phyloP scores from a whole-genome alignment of 2,113 vertebrate species.

The Tenebrosternarchus preto region DNA sequence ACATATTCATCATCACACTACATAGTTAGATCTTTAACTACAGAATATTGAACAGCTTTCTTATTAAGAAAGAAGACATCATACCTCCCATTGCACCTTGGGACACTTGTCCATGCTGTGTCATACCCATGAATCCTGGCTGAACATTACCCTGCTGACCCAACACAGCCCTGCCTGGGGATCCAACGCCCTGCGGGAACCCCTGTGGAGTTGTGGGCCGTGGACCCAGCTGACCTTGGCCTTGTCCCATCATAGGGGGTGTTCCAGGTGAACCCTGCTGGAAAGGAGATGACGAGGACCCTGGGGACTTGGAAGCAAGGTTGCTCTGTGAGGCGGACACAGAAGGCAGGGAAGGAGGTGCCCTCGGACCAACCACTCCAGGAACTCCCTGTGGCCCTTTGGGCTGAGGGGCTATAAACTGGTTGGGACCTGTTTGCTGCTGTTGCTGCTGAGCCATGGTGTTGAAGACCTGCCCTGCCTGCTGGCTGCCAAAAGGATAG shows the following conservation, averaged over 20 bases:
- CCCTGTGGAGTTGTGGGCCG: constrained; percentile 89
- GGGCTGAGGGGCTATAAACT: constrained; percentile 92
- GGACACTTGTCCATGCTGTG: constrained; percentile 90
- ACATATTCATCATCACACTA: too few species aligned
- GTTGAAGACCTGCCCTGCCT: constrained; percentile 85
- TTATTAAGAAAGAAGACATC: constrained; percentile 29
- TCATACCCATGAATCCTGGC: constrained; percentile 94
- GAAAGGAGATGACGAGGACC: constrained; percentile 97
- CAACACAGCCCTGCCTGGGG: constrained; percentile 89
- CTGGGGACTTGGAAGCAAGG: constrained; percentile 94
- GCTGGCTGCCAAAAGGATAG: constrained; percentile 97
- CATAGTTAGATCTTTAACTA: background rate
- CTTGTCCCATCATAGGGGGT: constrained; percentile 91
- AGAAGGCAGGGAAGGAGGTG: constrained; percentile 82
- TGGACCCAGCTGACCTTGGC: constrained; percentile 85
- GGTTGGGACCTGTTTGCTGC: constrained; percentile 84
- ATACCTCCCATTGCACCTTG: constrained; percentile 87
- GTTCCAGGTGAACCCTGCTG: constrained; percentile 97
- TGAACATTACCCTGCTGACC: constrained; percentile 88
- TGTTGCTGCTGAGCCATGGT: constrained; percentile 74
- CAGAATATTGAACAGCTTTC: background rate
- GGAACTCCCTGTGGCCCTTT: constrained; percentile 88
- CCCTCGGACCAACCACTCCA: constrained; percentile 75
- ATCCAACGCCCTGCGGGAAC: constrained; percentile 91
- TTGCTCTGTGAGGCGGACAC: constrained; percentile 85